phyloP scores from a whole-genome alignment of 2,888 invertebrate species.

The Margaritifera margaritifera region DNA sequence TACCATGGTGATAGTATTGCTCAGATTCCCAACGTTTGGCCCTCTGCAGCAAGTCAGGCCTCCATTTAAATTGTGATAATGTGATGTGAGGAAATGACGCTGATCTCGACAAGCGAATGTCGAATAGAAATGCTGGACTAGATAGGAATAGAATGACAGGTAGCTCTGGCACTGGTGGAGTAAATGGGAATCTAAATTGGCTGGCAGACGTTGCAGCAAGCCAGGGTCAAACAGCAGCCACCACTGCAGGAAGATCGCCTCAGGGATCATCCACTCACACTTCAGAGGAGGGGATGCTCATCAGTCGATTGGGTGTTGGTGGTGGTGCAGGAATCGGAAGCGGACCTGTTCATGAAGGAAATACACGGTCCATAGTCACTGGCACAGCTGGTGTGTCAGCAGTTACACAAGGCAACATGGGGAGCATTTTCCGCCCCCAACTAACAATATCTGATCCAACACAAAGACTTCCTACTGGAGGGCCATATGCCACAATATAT shows the following conservation, averaged over 20 bases:
- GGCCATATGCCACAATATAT: constrained; percentile 21
- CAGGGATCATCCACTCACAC: constrained; percentile 3
- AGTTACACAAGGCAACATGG: constrained; percentile 39
- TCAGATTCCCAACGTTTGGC: no score
- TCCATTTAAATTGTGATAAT: no score
- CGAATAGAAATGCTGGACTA: constrained; percentile 55
- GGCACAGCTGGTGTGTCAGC: constrained; percentile 35
- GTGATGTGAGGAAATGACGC: constrained; percentile 37
- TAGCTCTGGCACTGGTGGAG: constrained; percentile 38
- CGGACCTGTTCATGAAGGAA: constrained; percentile 28
- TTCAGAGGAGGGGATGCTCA: constrained; percentile 41
- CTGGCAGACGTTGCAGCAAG: constrained; percentile 44
- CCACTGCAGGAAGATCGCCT: constrained; percentile 10
- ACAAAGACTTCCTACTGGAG: constrained; percentile 28
- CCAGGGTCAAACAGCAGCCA: constrained; percentile 40
- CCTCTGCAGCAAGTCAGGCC: no score
- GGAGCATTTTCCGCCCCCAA: constrained; percentile 53
- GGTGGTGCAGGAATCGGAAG: constrained; percentile 24
- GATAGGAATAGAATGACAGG: constrained; percentile 62
- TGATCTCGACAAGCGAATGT: constrained; percentile 52
- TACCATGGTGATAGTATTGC: no score
- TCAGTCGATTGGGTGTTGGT: constrained; percentile 34
- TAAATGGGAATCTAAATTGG: constrained; percentile 46
- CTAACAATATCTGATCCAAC: constrained; percentile 48
- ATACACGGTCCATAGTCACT: constrained; percentile 32